Conservation (phyloP, 1,140 invertebrate genomes). For the Sesamia nonagrioides region DNA sequence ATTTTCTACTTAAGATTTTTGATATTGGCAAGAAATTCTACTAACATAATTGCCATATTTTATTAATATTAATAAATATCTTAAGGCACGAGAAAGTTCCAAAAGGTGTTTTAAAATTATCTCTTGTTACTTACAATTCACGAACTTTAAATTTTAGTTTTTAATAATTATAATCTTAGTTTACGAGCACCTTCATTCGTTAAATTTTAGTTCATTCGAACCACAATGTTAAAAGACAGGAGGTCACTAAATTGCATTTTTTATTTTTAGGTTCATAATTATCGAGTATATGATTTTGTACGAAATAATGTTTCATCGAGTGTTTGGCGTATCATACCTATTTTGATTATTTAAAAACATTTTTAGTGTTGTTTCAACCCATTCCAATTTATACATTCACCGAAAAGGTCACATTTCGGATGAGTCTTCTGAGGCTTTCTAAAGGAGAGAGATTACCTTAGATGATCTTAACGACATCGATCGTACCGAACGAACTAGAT, state of each 20-base stretch:
- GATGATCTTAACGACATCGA: no score
- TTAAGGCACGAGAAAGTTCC: neutral
- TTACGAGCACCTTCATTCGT: constrained; percentile 25
- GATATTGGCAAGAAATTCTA: constrained; percentile 1
- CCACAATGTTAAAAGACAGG: constrained; percentile 55
- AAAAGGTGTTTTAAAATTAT: neutral
- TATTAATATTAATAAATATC: constrained; percentile 7
- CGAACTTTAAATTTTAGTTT: constrained; percentile 28
- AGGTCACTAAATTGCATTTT: constrained; percentile 62
- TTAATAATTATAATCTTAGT: constrained; percentile 32
- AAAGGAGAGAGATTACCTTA: no score
- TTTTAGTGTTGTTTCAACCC: constrained; percentile 26
- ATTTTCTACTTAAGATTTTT: neutral
- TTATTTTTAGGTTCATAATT: constrained; percentile 46
- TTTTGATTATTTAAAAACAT: constrained; percentile 2
- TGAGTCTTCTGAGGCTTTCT: neutral
- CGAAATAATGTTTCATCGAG: no score
- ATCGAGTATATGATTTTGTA: constrained; percentile 1
- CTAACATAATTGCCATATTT: constrained; percentile 11
- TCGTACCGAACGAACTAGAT: no score
- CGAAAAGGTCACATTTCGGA: constrained; percentile 9
- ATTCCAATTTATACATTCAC: constrained; percentile 26
- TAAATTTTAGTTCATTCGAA: constrained; percentile 27
- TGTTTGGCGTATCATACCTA: neutral
- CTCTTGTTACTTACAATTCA: neutral